Base-by-base conservation (phyloP, 2,888 invertebrate species). In the Drosophila longiperda region DNA sequence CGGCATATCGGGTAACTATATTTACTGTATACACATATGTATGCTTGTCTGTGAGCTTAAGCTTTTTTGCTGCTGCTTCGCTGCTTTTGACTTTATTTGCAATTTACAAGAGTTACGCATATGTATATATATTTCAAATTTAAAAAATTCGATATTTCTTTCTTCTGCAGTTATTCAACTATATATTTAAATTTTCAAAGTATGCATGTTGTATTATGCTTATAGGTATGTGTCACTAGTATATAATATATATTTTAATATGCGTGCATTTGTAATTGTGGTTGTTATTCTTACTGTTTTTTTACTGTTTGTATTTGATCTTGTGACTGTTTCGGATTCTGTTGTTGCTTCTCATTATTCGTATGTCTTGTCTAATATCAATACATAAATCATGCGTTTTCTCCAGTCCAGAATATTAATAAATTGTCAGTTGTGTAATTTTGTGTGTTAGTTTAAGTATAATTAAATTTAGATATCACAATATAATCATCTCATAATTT, bases 381-480 rank as follows among this genome's bases (percentile, higher is more conserved):
- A 80, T 78, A 78, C 66, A 76, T 80, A 65, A 73, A 78, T 69
- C 66, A 66, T 70, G 70, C 66, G 66, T 55, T 57, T 65, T 29
- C 57, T 54, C 66, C 49, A 63, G 60, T 70, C 57, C 57, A 75
- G 66, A 66, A 53, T 49, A 50, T 61, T 57, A 49, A 58, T 66
- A 34, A 38, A 53, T n/a, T 33, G 32, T 32, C 9, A 40, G 17
- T 26, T 40, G 40, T 71, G 29, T 50, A 5, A 53, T 61, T 42
- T 33, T 38, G 20, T 50, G 26, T 57, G 32, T 57, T n/a, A 50
- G 54, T 66, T 63, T 78, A 66, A 83, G 68, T 82, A 78, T 52
- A 75, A 73, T 79, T 78, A 75, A 83, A 84, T 84, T 84, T 84
- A 84, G 83, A 84, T 84, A 84, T 84, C 84, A 84, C 84, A 84